Evolutionary conservation across 2,797 vertebrate species (phyloP), one percentile per base, ranked within the genome.

Genomic region (Sphaeramia orbicularis): DNA sequence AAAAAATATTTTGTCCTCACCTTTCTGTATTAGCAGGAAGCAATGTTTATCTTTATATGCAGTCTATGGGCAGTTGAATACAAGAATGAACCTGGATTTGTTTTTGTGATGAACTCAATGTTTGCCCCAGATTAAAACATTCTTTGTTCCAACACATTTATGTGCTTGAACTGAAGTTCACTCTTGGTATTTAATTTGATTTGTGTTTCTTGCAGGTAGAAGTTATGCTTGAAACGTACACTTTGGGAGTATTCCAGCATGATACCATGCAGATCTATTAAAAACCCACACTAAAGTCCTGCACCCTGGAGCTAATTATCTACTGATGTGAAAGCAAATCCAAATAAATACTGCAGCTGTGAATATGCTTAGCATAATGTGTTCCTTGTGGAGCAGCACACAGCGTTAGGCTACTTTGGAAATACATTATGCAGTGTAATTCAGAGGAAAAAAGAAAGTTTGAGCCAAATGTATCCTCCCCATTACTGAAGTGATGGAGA

Each of bases 321-420:
- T 48, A 44, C 32, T 41, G 86, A 76, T 62, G 40, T 48, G 30
- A 68, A 59, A 52, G 38, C 13, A 61, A 57, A 70, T 41, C 5
- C 44, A 44, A 58, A 78, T 66, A 65, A 65, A 74, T 65, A 53
- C 15, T 18, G 18, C 56, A 74, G 71, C 61, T 61, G 68, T 38
- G 56, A 55, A 52, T 41, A 1, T 0, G 2, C 32, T 59, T 11
- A 11, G 43, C 11, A 2, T 60, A 47, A 78, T 63, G 10, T 0
- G 4, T 58, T 67, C 64, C 53, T 65, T 12, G 49, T 57, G 55
- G 40, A 48, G 15, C 11, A 0, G n/a, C 38, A 43, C 56, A 30
- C 52, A 67, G 21, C 32, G 16, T 60, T 3, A 15, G 50, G 60
- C 40, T 56, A 18, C 49, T 47, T 57, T 70, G 32, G 52, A 55